Percentiles rank a stretch among this genome's conserved stretches.
phyloP scores from a whole-genome alignment of 2,888 invertebrate genomes.

The Chrysolina americana region DNA sequence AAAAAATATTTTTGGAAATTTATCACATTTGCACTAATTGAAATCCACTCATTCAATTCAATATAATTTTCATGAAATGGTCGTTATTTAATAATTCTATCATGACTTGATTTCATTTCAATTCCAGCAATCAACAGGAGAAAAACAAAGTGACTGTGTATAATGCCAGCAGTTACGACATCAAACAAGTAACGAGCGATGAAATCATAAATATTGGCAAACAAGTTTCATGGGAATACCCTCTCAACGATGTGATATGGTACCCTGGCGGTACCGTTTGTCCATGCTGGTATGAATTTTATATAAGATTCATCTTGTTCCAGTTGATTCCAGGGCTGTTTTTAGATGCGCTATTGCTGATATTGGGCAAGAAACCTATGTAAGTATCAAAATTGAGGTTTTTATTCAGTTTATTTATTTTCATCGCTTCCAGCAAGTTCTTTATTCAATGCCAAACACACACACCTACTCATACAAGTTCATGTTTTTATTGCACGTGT shows the following conservation, averaged over 20 bases:
- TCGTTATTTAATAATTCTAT: too few relatives aligned
- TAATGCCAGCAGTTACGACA: constrained; percentile 83
- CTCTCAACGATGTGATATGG: constrained; percentile 83
- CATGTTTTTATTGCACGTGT: too few relatives aligned
- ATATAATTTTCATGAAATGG: too few relatives aligned
- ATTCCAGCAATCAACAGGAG: constrained; percentile 43
- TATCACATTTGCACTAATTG: too few relatives aligned
- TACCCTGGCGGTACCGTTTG: constrained; percentile 75
- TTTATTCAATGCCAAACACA: too few relatives aligned
- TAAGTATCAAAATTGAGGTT: too few relatives aligned
- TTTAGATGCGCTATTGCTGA: constrained; percentile 77
- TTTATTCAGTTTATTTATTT: too few relatives aligned
- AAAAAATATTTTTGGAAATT: too few relatives aligned
- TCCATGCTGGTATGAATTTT: constrained; percentile 74
- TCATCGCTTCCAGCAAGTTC: too few relatives aligned
- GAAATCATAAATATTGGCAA: constrained; percentile 75
- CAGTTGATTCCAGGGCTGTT: constrained; percentile 87
- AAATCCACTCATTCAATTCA: too few relatives aligned
- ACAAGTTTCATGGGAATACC: constrained; percentile 71
- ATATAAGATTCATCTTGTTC: constrained; percentile 78
- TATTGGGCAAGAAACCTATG: constrained; percentile 81
- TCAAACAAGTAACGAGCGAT: constrained; percentile 78
- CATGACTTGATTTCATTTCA: not conserved
- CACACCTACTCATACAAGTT: too few relatives aligned
- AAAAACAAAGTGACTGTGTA: constrained; percentile 77